Percentiles rank a stretch among this genome's conserved stretches.
Evolutionary conservation across 2,888 invertebrate species (phyloP).

Genomic region (Ceraclea dissimilis): DNA sequence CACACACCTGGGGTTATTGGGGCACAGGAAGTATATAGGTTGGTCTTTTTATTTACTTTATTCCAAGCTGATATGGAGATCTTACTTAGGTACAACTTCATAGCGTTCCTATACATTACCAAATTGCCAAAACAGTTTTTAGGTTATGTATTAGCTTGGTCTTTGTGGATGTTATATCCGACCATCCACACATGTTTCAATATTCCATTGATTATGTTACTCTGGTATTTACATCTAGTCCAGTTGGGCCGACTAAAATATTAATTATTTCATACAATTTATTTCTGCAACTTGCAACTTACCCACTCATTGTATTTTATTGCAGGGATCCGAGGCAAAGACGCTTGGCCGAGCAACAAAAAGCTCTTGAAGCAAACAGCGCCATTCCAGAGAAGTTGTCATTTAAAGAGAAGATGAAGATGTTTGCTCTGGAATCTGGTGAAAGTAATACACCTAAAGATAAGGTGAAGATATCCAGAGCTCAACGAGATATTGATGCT

Average conservation of each 20-base stretch:
- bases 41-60: background rate
- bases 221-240: too few relatives aligned
- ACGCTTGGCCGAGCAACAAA: constrained; percentile 74
- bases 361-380: constrained; percentile 51
- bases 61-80: background rate
- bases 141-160: background rate
- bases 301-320: background rate
- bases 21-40: constrained; percentile 95
- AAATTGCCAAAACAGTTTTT: background rate
- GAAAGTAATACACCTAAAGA: constrained; percentile 89
- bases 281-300: background rate
- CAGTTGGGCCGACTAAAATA: too few relatives aligned
- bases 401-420: constrained; percentile 99
- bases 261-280: too few relatives aligned
- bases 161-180: background rate
- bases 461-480: constrained; percentile 91
- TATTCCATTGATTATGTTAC: too few relatives aligned
- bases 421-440: constrained; percentile 96
- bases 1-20: constrained; percentile 95
- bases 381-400: constrained; percentile 86
- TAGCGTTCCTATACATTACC: background rate
- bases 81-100: background rate
- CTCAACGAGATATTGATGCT: constrained; percentile 88
- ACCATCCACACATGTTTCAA: too few relatives aligned
- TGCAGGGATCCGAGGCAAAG: constrained; percentile 81